Conservation (phyloP, 1,140 invertebrate species). For the Diuraphis noxia region DNA sequence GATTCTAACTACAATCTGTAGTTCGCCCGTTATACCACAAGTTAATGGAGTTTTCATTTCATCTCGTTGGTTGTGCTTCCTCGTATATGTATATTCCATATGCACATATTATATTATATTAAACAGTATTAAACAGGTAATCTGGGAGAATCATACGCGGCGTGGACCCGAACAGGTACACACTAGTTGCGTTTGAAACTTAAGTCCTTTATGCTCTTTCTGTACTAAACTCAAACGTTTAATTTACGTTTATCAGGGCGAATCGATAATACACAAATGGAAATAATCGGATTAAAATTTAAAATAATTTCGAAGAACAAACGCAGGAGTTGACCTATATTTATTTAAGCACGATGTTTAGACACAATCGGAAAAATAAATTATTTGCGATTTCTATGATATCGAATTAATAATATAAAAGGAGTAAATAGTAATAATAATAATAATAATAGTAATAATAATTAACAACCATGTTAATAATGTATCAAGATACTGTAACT, state of each 20-base stretch:
- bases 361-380: not conserved
- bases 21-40: not conserved
- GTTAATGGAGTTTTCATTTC: constrained; percentile 22
- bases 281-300: constrained; percentile 17
- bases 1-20: not conserved
- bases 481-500: no score
- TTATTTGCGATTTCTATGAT: not conserved
- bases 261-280: not conserved
- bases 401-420: not conserved
- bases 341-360: no score
- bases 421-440: not conserved
- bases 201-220: not conserved
- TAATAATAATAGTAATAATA: no score
- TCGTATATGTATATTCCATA: not conserved
- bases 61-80: not conserved
- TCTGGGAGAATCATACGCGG: not conserved
- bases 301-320: not conserved
- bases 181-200: not conserved
- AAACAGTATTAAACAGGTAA: not conserved
- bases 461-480: no score
- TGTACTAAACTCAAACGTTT: not conserved
- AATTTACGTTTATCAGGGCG: not conserved
- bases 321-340: not conserved
- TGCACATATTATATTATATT: not conserved
- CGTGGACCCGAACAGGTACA: not conserved